Evolutionary conservation across 2,888 invertebrate genomes (phyloP), one percentile per base, ranked within the genome.

Genomic region (Cetonia aurata): DNA sequence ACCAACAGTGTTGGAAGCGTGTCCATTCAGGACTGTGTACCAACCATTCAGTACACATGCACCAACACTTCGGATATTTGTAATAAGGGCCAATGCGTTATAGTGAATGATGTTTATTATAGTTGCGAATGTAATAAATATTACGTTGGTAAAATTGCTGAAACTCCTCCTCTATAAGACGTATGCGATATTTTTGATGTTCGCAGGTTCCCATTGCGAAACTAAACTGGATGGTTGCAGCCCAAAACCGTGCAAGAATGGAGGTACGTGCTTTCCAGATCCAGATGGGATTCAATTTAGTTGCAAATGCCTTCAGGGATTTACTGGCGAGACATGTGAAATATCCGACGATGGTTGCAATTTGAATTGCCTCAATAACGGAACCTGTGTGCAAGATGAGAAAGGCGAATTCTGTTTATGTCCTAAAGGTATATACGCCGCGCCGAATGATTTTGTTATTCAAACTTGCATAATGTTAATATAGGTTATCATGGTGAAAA

Each of bases 211-310:
- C 0, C 83, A 84, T 69, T 90, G 89, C 76, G 88, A 89, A 75
- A 81, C 80, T 17, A 81, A 83, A 71, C 79, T 85, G 15, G 82
- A 86, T 76, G 80, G 82, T 0, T 90, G 90, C 69, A 79, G 82
- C 31, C 86, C 88, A 0, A 83, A 82, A 46, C 89, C 89, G 0
- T 90, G 90, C 75, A 80, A 85, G 37, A 88, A 89, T 77, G 86
- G 85, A 50, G 90, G 87, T 0, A 80, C 80, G 0, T 90, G 90
- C 74, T 75, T 78, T 3, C 78, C 76, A 74, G 65, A 75, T 68
- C 6, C 17, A 12, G 55, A 78, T 71, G 6, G 70, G 37, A 59
- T 37, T 15, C 74, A 70, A 0, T 87, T 84, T 73, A 77, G 71
- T 12, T 91, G 90, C 72, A 73, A 76, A 0, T 90, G 91, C 76